Conservation (phyloP, 92 coral and sea anemone genomes). For the Scolanthus callimorphus region DNA sequence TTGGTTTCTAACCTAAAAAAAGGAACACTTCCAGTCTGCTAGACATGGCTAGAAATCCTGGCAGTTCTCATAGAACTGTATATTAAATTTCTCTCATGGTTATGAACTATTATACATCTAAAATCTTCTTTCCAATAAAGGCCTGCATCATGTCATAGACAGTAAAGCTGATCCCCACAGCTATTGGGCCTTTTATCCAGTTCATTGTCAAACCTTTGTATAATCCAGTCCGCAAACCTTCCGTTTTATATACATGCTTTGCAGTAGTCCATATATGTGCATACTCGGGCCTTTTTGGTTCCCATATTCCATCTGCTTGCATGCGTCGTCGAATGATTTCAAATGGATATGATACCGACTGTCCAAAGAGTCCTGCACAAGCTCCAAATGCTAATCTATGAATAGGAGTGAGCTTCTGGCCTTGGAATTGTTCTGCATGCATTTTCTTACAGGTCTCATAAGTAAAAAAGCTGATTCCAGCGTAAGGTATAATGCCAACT, state of each 20-base stretch:
- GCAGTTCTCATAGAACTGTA: no score
- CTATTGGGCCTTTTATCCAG: constrained; percentile 97
- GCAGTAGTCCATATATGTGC: constrained; percentile 85
- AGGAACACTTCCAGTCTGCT: no score
- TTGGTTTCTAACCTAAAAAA: no score
- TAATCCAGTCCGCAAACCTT: constrained; percentile 74
- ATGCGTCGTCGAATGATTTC: constrained; percentile 96
- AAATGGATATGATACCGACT: constrained; percentile 85
- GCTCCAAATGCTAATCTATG: constrained; percentile 95
- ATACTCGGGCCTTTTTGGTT: constrained; percentile 66
- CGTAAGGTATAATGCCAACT: constrained; percentile 90
- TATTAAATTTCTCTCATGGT: no score
- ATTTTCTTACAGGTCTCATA: constrained; percentile 90
- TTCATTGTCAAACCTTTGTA: constrained; percentile 94
- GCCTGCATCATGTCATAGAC: constrained; percentile 85
- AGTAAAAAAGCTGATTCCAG: constrained; percentile 92
- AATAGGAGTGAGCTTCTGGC: constrained; percentile 56
- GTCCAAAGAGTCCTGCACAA: constrained; percentile 94
- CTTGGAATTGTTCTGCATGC: constrained; percentile 37
- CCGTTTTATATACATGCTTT: constrained; percentile 69
- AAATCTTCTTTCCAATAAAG: constrained; percentile 52
- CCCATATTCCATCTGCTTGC: constrained; percentile 91
- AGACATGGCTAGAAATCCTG: no score
- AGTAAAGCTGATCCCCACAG: constrained; percentile 97
- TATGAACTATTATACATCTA: no score